These are phyloP conservation scores for Ptiloglossa arizonensis DNA, from an alignment of 1,140 invertebrate species.

Conservation along the genomic window DNA sequence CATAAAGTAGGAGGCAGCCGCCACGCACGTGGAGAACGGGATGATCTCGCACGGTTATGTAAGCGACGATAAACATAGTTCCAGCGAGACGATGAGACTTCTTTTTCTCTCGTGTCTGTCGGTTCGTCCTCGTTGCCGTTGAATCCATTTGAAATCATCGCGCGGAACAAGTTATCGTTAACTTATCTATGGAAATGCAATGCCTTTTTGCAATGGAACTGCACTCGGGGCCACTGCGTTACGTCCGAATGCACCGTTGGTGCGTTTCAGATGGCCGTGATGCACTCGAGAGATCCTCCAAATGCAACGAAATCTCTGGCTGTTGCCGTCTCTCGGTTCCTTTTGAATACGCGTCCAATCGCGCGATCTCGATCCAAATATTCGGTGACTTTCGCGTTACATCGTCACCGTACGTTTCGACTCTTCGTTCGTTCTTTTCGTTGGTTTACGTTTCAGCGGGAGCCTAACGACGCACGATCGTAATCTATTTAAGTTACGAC, in stretches of 20 bases:
- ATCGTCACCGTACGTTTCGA: too few relatives aligned
- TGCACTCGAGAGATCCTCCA: neutral
- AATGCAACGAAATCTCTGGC: too few relatives aligned
- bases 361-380: too few relatives aligned
- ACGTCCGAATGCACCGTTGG: neutral
- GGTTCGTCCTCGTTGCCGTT: neutral
- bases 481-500: too few relatives aligned
- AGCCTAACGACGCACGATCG: too few relatives aligned
- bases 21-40: constrained; percentile 24
- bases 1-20: constrained; percentile 33
- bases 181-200: constrained; percentile 55
- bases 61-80: constrained; percentile 60
- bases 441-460: too few relatives aligned
- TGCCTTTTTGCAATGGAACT: constrained; percentile 8
- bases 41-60: constrained; percentile 55
- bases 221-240: neutral
- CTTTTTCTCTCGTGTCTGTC: neutral
- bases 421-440: too few relatives aligned
- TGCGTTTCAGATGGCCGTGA: neutral
- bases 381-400: too few relatives aligned
- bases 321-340: neutral
- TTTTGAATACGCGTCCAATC: too few relatives aligned
- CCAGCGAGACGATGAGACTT: constrained; percentile 20
- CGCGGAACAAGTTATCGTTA: neutral
- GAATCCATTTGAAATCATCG: neutral